phyloP scores from a whole-genome alignment of 2,113 vertebrate genomes.

The Promerops cafer region DNA sequence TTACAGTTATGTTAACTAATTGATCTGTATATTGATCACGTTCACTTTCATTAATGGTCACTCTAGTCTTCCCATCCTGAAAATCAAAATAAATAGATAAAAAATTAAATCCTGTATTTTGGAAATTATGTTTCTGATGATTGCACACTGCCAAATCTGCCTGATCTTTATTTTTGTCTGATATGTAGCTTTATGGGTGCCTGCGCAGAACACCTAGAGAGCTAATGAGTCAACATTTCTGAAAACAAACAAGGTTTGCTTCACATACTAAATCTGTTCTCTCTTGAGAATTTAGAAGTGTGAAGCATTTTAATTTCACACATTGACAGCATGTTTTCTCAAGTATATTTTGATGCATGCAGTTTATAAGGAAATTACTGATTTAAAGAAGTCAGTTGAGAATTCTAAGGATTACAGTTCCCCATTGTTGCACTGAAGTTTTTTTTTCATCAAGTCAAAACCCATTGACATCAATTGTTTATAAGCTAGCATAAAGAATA shows the following conservation, averaged over 20 bases:
- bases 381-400: neutral
- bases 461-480: neutral
- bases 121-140: neutral
- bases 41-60: constrained; percentile 11
- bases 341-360: neutral
- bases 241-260: constrained; percentile 26
- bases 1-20: neutral
- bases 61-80: neutral
- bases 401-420: neutral
- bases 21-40: neutral
- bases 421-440: neutral
- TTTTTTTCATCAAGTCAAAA: neutral
- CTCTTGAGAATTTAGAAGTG: neutral
- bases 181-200: neutral
- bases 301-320: constrained; percentile 32
- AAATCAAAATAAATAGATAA: neutral
- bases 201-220: neutral
- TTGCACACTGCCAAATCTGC: neutral
- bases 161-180: neutral
- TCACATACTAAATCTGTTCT: neutral
- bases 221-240: neutral
- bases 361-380: neutral
- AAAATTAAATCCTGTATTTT: neutral
- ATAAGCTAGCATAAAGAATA: neutral
- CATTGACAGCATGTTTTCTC: neutral